Conservation (phyloP, 2,113 vertebrate species). For the Myocastor coypus region DNA sequence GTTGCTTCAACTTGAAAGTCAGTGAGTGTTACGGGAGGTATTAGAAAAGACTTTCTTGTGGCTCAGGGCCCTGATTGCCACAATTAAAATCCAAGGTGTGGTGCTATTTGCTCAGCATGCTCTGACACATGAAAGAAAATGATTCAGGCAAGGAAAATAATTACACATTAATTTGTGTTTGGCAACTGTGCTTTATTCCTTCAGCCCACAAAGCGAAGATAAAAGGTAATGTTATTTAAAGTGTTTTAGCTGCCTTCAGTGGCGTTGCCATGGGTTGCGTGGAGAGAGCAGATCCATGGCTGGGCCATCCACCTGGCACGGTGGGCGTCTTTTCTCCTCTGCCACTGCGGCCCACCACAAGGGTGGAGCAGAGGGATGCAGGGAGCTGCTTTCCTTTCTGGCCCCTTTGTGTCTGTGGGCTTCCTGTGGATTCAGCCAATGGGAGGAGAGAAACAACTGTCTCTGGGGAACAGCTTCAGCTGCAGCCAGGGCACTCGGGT, state of each 20-base stretch:
- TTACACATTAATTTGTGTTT: conserved; percentile 92
- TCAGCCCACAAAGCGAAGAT: conserved; percentile 86
- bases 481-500: neutral
- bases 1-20: conserved; percentile 87
- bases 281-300: conserved; percentile 42
- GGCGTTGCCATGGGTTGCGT: conserved; percentile 66
- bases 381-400: neutral
- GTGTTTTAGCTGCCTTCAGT: conserved; percentile 77
- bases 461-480: too few relatives aligned
- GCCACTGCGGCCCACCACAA: neutral
- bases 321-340: neutral
- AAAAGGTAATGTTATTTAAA: conserved; percentile 85
- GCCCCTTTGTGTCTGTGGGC: neutral
- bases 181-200: conserved; percentile 87
- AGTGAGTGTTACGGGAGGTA: conserved; percentile 85
- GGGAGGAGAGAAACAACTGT: neutral
- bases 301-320: neutral
- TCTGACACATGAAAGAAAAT: conserved; percentile 92
- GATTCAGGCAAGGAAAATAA: conserved; percentile 91
- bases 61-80: conserved; percentile 88
- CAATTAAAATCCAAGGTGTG: conserved; percentile 90
- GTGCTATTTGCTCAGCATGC: conserved; percentile 88
- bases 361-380: neutral
- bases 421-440: neutral
- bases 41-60: conserved; percentile 87